Conservation (phyloP, 2,797 vertebrate genomes). For the Streptopelia turtur region DNA sequence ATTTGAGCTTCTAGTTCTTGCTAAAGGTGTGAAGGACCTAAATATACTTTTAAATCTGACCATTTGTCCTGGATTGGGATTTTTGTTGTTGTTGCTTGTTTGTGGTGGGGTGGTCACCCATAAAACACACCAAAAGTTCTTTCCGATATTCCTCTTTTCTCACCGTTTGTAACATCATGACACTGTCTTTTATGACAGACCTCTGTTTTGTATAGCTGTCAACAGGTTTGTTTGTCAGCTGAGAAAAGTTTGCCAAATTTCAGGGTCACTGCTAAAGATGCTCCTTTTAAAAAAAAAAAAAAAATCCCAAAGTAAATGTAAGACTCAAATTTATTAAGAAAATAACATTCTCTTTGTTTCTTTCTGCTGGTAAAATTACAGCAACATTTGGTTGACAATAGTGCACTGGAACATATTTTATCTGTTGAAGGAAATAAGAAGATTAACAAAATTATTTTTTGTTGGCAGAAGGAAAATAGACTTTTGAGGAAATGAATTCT, state of each 20-base stretch:
- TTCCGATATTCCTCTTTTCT: not conserved
- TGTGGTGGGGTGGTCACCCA: not conserved
- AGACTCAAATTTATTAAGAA: not conserved
- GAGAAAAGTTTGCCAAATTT: not conserved
- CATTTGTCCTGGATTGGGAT: not conserved
- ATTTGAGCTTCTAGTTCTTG: not conserved
- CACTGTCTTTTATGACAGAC: not conserved
- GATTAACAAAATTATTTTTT: not conserved
- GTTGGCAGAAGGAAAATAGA: constrained; percentile 15
- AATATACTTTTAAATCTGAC: not conserved
- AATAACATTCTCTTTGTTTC: not conserved
- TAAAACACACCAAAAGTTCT: not conserved
- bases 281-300: not conserved
- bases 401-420: constrained; percentile 2
- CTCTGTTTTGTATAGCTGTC: not conserved
- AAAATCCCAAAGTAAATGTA: not conserved
- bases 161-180: not conserved
- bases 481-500: constrained; percentile 39
- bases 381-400: not conserved
- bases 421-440: not conserved
- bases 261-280: not conserved
- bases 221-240: not conserved
- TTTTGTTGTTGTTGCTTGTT: too few relatives aligned
- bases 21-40: not conserved
- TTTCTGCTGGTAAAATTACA: constrained; percentile 12